Percentiles rank a stretch among this genome's conserved stretches.
These are phyloP conservation scores for Heloderma charlesbogerti DNA, from an alignment of 2,113 vertebrate genomes.

Conservation along the genomic window DNA sequence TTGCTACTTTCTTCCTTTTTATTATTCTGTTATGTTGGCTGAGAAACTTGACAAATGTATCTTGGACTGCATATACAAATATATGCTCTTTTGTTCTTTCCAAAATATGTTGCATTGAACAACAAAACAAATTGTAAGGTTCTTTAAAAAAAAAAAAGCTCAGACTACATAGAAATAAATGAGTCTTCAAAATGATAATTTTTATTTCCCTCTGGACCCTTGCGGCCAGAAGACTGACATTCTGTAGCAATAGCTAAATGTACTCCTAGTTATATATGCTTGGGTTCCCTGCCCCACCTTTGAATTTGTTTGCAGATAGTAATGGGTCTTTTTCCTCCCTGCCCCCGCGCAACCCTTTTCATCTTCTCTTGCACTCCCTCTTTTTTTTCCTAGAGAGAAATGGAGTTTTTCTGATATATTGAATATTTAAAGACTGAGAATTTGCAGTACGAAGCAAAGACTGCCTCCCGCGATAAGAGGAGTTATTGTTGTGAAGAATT, in stretches of 20 bases:
- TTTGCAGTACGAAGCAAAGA: conserved; percentile 69
- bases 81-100: conserved; percentile 34
- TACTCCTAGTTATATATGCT: conserved; percentile 50
- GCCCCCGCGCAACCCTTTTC: no score
- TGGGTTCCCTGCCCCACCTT: conserved; percentile 37
- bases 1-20: background rate
- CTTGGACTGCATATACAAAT: conserved; percentile 10
- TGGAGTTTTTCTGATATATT: conserved; percentile 59
- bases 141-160: background rate
- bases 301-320: conserved; percentile 58
- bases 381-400: conserved; percentile 64
- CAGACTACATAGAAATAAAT: conserved; percentile 51
- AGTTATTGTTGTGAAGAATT: conserved; percentile 75
- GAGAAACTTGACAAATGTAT: conserved; percentile 26
- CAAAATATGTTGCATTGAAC: background rate
- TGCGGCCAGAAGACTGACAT: conserved; percentile 34
- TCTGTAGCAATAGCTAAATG: conserved; percentile 38
- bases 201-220: conserved; percentile 49
- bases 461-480: conserved; percentile 73
- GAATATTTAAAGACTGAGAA: conserved; percentile 70
- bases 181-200: conserved; percentile 58
- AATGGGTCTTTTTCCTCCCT: conserved; percentile 54
- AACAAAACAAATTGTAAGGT: background rate
- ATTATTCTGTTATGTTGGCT: conserved; percentile 35
- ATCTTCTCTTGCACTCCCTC: conserved; percentile 37